A percentile compares a stretch with the other conserved stretches of the same genome.
These are phyloP conservation scores for Tupaia chinensis DNA, from an alignment of 2,113 vertebrate genomes.

Conservation along the genomic window DNA sequence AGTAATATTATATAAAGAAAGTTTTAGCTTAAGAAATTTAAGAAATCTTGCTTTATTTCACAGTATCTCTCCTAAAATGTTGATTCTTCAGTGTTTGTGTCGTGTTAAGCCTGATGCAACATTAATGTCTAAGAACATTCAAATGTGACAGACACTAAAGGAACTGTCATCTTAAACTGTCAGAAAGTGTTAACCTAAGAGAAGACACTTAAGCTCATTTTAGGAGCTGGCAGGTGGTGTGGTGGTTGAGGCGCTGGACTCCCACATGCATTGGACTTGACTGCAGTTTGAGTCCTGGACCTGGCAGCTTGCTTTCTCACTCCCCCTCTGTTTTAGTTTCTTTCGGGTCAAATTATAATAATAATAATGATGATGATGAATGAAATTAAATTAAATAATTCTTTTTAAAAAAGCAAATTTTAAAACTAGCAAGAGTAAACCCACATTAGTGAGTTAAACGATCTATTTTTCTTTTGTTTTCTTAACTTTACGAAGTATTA, in stretches of 20 bases:
- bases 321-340: too few relatives aligned
- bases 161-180: conserved; percentile 11
- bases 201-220: neutral
- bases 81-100: neutral
- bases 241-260: too few relatives aligned
- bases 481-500: conserved; percentile 9
- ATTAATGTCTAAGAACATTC: conserved; percentile 37
- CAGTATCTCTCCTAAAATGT: neutral
- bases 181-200: neutral
- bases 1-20: neutral
- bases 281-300: too few relatives aligned
- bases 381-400: too few relatives aligned
- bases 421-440: neutral
- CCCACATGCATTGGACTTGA: too few relatives aligned
- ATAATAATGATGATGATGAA: too few relatives aligned
- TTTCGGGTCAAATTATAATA: too few relatives aligned
- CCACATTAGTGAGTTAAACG: neutral
- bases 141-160: neutral
- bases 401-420: too few relatives aligned
- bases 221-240: neutral
- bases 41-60: neutral
- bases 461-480: neutral
- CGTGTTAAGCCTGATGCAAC: conserved; percentile 3
- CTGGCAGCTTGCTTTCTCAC: too few relatives aligned
- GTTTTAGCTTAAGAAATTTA: neutral